Conservation (phyloP, 2,888 invertebrate species). For the Leptinotarsa tumamoca region DNA sequence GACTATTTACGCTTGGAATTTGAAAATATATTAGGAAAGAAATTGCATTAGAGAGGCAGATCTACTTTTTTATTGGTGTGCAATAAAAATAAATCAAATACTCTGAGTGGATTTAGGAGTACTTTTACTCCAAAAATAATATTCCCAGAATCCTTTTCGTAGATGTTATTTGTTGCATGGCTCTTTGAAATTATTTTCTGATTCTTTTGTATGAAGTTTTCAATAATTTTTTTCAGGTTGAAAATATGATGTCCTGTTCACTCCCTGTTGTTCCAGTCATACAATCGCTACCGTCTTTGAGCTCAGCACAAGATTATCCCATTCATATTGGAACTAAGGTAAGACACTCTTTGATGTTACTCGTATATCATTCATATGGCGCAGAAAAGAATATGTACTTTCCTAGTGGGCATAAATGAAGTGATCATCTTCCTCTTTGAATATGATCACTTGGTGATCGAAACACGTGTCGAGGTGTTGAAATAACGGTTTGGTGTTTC, state of each 20-base stretch:
- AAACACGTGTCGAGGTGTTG: too few species aligned
- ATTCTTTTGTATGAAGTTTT: neutral
- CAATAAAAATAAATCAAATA: too few species aligned
- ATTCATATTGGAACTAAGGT: constrained; percentile 78
- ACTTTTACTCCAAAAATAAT: too few species aligned
- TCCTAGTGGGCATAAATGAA: neutral
- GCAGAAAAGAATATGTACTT: neutral
- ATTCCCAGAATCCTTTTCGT: too few species aligned
- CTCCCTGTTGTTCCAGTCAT: constrained; percentile 73
- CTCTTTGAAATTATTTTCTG: neutral
- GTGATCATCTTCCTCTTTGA: too few species aligned
- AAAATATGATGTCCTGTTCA: constrained; percentile 77
- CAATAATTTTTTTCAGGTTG: constrained; percentile 61
- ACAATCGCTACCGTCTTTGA: constrained; percentile 72
- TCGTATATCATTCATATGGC: neutral
- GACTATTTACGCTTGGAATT: too few species aligned
- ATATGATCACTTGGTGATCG: too few species aligned
- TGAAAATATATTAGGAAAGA: too few species aligned
- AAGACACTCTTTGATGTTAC: constrained; percentile 49
- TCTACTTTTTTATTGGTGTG: too few species aligned
- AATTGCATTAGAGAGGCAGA: too few species aligned
- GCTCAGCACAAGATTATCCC: constrained; percentile 70
- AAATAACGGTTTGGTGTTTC: too few species aligned
- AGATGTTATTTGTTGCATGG: neutral
- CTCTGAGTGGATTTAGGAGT: too few species aligned